A percentile compares a stretch with the other conserved stretches of the same genome.
phyloP scores from a whole-genome alignment of 92 coral and sea anemone genomes.

The Palythoa heliodiscus region DNA sequence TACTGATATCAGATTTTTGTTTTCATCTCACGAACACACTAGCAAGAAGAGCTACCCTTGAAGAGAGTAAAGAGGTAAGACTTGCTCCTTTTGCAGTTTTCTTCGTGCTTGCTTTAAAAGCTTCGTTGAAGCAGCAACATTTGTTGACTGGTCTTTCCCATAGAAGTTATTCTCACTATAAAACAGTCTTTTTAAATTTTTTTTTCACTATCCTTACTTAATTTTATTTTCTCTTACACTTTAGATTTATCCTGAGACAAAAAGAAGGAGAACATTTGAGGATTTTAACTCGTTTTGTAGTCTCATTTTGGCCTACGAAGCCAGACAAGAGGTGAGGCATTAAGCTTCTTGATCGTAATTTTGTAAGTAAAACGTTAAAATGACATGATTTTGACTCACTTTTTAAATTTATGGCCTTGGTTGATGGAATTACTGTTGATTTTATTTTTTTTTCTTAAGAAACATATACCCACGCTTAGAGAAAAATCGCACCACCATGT shows the following conservation, averaged over 20 bases:
- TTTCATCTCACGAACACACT: conserved; percentile 47
- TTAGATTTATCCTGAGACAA: conserved; percentile 87
- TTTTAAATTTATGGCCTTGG: not conserved
- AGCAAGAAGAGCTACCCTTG: conserved; percentile 70
- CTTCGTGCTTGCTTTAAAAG: conserved; percentile 13
- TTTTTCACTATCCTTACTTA: not conserved
- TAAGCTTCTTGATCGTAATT: conserved; percentile 27
- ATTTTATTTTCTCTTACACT: not conserved
- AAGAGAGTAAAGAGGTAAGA: conserved; percentile 68
- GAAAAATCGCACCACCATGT: not conserved
- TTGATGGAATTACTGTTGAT: not conserved
- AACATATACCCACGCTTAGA: not conserved
- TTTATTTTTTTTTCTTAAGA: not conserved
- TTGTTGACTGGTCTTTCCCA: conserved; percentile 48
- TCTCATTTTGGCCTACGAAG: conserved; percentile 97
- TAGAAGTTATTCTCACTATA: conserved; percentile 19
- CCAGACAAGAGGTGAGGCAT: conserved; percentile 87
- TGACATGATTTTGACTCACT: not conserved
- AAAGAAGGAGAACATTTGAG: conserved; percentile 90
- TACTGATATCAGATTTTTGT: conserved; percentile 42
- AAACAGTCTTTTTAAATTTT: not conserved
- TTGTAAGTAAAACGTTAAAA: conserved; percentile 30
- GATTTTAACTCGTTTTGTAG: conserved; percentile 99
- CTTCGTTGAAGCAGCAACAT: conserved; percentile 43
- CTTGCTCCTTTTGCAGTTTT: not conserved